These are phyloP conservation scores for Zenarchopterus dispar DNA, from an alignment of 2,797 vertebrate genomes.

Conservation along the genomic window DNA sequence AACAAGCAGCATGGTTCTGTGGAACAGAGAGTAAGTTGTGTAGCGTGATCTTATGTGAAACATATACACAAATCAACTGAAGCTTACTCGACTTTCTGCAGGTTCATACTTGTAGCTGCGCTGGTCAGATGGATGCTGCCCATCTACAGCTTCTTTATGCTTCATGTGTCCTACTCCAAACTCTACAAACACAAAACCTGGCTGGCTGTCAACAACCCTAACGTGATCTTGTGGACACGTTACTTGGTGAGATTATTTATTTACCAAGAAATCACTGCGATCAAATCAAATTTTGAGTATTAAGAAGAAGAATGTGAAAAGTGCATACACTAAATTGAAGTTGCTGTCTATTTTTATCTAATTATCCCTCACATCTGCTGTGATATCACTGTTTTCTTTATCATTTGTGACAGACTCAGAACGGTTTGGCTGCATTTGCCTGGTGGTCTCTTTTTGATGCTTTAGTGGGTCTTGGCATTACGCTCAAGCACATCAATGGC, in stretches of 20 bases:
- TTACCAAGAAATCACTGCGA: too few relatives aligned
- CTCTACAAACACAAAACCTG: constrained; percentile 54
- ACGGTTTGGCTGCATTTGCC: constrained; percentile 72
- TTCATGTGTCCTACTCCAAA: constrained; percentile 63
- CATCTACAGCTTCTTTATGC: constrained; percentile 59
- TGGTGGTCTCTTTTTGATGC: constrained; percentile 74
- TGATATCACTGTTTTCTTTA: neutral
- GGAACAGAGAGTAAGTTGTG: constrained; percentile 58
- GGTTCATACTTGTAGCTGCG: constrained; percentile 31
- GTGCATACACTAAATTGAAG: too few relatives aligned
- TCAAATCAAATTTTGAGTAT: neutral
- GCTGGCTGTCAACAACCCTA: constrained; percentile 58
- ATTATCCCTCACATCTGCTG: too few relatives aligned
- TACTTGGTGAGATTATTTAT: constrained; percentile 56
- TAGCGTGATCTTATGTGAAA: neutral
- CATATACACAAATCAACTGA: neutral
- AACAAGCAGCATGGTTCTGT: constrained; percentile 42
- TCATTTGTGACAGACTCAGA: constrained; percentile 68
- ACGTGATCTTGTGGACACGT: constrained; percentile 43
- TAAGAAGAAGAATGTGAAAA: too few relatives aligned
- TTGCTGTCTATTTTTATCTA: too few relatives aligned
- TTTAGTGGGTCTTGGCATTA: constrained; percentile 59
- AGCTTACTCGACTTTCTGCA: constrained; percentile 28
- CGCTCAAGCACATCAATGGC: constrained; percentile 57
- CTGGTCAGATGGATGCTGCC: constrained; percentile 29